phyloP scores from a whole-genome alignment of 2,888 invertebrate species.

The Ligdia adustata region DNA sequence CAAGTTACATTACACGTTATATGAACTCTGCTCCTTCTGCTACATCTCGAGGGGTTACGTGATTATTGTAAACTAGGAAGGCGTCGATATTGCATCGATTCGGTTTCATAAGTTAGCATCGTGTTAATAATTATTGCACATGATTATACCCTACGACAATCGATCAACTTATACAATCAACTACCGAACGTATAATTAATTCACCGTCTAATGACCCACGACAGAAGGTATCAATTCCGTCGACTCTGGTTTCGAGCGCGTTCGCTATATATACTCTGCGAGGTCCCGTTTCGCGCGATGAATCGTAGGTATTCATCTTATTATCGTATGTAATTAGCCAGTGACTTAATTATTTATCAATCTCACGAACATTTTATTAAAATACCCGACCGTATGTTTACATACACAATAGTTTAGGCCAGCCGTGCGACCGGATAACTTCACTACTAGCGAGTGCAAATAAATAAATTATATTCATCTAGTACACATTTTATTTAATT shows the following conservation, averaged over 20 bases:
- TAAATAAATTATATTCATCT: constrained; percentile 74
- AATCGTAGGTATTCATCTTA: no score
- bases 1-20: constrained; percentile 60
- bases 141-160: constrained; percentile 54
- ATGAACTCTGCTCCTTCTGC: constrained; percentile 62
- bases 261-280: no score
- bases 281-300: no score
- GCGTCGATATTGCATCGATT: constrained; percentile 57
- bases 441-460: constrained; percentile 61
- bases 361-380: no score
- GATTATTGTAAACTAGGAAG: constrained; percentile 55
- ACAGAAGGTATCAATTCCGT: no score
- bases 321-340: no score
- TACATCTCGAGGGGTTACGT: constrained; percentile 55
- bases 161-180: constrained; percentile 45
- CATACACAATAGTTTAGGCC: constrained; percentile 26
- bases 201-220: no score
- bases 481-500: constrained; percentile 51
- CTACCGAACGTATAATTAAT: no score
- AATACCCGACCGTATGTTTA: constrained; percentile 33
- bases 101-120: constrained; percentile 68
- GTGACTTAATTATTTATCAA: no score
- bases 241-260: no score
- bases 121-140: constrained; percentile 70
- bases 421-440: constrained; percentile 30